These are phyloP conservation scores for Montipora capricornis DNA, from an alignment of 64 coral and sea anemone species.

Conservation along the genomic window DNA sequence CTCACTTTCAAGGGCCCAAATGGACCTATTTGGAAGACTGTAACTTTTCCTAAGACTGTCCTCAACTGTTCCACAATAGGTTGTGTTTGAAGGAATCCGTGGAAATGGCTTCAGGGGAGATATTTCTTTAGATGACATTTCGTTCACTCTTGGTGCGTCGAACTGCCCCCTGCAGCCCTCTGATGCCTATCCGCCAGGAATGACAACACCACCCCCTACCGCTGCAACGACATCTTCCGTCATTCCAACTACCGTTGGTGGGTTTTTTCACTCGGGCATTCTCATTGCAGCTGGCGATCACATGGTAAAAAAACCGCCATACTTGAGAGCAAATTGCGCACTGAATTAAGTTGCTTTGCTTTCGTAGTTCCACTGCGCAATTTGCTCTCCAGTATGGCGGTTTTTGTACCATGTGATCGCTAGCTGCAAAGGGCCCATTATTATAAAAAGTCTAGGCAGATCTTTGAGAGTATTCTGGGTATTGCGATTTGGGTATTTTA, in stretches of 20 bases:
- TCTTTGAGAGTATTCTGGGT: no score
- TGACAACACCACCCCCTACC: conserved; percentile 33
- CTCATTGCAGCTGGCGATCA: no score
- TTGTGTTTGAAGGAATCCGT: conserved; percentile 90
- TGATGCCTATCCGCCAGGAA: conserved; percentile 54
- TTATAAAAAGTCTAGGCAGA: no score
- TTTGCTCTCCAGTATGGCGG: no score
- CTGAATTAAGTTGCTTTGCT: no score
- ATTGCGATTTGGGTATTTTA: no score
- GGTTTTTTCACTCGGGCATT: not conserved
- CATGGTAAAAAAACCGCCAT: no score
- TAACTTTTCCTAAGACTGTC: not conserved
- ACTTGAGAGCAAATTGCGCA: no score
- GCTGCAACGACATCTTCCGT: conserved; percentile 58
- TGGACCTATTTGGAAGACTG: not conserved
- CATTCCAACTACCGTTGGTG: conserved; percentile 48
- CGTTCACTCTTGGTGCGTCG: conserved; percentile 64
- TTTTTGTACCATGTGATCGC: no score
- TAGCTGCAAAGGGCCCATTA: no score
- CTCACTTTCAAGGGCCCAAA: no score
- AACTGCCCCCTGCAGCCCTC: conserved; percentile 61
- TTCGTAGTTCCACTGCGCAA: no score
- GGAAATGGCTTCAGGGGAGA: conserved; percentile 77
- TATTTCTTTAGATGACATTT: conserved; percentile 88
- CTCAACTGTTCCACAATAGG: conserved; percentile 13